A percentile compares a stretch with the other conserved stretches of the same genome.
These are phyloP conservation scores for Danio jaintianensis DNA, from an alignment of 2,797 vertebrate species.

Conservation along the genomic window DNA sequence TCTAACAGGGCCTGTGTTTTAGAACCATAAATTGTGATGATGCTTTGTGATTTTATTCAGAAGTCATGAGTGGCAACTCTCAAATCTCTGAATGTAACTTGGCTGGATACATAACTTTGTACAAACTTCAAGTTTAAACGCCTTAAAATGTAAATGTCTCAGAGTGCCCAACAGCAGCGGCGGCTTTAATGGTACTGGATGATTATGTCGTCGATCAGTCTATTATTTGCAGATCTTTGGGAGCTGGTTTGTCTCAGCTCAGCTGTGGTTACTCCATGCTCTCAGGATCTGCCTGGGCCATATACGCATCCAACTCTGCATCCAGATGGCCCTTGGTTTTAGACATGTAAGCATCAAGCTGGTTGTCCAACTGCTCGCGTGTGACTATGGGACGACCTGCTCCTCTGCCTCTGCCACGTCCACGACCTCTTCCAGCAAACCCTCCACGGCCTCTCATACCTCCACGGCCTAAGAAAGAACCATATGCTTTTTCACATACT, in stretches of 20 bases:
- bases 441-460: constrained; percentile 89
- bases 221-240: constrained; percentile 23
- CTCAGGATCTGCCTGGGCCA: constrained; percentile 95
- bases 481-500: background rate
- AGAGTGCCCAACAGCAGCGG: constrained; percentile 21
- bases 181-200: background rate
- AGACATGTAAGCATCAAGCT: constrained; percentile 97
- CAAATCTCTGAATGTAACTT: background rate
- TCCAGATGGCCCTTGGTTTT: constrained; percentile 97
- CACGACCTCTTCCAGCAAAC: constrained; percentile 84
- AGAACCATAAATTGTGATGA: background rate
- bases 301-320: constrained; percentile 96
- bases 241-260: background rate
- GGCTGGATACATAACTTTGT: background rate
- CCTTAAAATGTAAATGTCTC: background rate
- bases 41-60: background rate
- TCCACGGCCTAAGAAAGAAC: constrained; percentile 79
- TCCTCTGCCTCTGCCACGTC: constrained; percentile 87
- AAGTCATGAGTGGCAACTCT: background rate
- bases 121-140: constrained; percentile 30
- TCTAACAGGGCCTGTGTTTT: background rate
- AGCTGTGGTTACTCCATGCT: constrained; percentile 81
- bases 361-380: constrained; percentile 96
- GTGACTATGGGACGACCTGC: constrained; percentile 80
- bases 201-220: constrained; percentile 20